Evolutionary conservation across 2,888 invertebrate genomes (phyloP).

Genomic region (Theretra japonica): DNA sequence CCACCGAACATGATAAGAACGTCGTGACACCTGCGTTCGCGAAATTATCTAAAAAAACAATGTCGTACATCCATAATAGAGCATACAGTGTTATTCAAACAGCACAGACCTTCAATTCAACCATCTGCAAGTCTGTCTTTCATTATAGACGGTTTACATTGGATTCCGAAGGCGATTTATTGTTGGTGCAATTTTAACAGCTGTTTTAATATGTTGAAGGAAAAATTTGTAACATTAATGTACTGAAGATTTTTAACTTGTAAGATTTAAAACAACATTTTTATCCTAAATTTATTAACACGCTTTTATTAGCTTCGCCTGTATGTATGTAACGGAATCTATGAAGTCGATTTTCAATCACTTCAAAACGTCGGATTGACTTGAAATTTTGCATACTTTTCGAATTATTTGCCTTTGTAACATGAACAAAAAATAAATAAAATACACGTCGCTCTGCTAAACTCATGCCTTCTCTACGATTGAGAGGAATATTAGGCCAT

Average conservation of each 20-base stretch:
- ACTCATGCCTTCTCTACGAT: too few species aligned
- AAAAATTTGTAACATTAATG: not conserved
- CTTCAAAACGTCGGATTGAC: too few species aligned
- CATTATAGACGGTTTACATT: conserved; percentile 34
- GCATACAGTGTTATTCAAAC: conserved; percentile 36
- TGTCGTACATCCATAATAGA: conserved; percentile 29
- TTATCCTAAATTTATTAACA: too few species aligned
- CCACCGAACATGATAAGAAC: conserved; percentile 47
- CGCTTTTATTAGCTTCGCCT: too few species aligned
- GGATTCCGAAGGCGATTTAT: conserved; percentile 32
- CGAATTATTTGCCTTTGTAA: too few species aligned
- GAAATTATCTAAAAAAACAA: conserved; percentile 36
- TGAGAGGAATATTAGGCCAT: too few species aligned
- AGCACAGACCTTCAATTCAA: conserved; percentile 40
- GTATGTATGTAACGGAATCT: too few species aligned
- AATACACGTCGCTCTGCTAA: too few species aligned
- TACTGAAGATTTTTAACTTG: not conserved
- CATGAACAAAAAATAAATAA: too few species aligned
- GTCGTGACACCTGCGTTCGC: conserved; percentile 49
- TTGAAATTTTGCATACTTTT: not conserved
- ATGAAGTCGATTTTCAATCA: too few species aligned
- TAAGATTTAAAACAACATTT: not conserved
- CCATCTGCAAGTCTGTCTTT: conserved; percentile 29
- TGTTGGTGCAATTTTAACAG: conserved; percentile 33
- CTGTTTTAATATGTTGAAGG: conserved; percentile 36